Conservation (phyloP, 2,797 vertebrate genomes). For the Poecile montanus region DNA sequence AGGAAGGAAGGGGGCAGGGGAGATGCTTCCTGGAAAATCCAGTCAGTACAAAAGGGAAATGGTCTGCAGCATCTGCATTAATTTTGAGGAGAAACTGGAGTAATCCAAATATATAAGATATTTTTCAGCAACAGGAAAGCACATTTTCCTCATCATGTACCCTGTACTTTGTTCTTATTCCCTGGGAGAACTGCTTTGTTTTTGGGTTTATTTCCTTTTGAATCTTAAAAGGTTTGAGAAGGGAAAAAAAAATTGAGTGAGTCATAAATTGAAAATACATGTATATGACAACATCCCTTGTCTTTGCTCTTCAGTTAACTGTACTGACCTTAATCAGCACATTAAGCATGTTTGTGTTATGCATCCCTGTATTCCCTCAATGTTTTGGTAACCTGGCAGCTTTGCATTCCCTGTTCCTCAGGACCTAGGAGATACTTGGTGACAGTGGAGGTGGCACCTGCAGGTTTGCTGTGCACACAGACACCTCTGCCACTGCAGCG, state of each 20-base stretch:
- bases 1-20: slow-evolving; percentile 30
- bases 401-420: background rate
- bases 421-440: background rate
- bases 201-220: background rate
- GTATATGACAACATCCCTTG: background rate
- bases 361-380: background rate
- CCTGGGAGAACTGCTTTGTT: background rate
- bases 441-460: background rate
- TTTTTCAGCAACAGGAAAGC: slow-evolving; percentile 32
- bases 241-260: background rate
- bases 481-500: rapidly evolving
- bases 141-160: background rate
- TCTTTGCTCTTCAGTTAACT: background rate
- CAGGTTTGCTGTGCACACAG: background rate
- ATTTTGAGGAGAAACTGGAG: slow-evolving; percentile 17
- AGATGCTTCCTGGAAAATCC: background rate
- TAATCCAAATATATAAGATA: background rate
- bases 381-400: background rate
- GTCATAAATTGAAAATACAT: background rate
- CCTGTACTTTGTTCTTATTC: background rate
- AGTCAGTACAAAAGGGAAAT: slow-evolving; percentile 27
- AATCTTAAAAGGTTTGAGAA: background rate
- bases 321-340: background rate
- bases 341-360: background rate
- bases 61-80: background rate